Conservation (phyloP, 2,888 invertebrate species). For the Ctena decussata region DNA sequence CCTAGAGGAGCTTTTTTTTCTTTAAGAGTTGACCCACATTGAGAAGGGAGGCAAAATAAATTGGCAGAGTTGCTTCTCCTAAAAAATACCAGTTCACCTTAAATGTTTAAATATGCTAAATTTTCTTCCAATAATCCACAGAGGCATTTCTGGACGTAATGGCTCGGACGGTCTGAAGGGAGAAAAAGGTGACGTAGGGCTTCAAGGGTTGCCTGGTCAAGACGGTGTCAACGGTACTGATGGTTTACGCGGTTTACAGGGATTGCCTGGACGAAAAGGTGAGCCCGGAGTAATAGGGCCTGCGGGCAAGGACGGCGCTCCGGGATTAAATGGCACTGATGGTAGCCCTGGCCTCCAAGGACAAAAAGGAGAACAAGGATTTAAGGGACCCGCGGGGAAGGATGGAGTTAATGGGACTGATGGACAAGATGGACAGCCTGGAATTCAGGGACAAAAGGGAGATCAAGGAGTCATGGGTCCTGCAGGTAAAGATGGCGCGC, state of each 20-base stretch:
- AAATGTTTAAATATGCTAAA: too few relatives aligned
- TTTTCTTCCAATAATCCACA: too few relatives aligned
- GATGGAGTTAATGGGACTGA: not conserved
- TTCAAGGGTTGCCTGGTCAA: constrained; percentile 23
- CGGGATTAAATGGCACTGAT: constrained; percentile 4
- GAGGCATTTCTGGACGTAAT: constrained; percentile 8
- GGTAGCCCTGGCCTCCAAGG: constrained; percentile 36
- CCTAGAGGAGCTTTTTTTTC: too few relatives aligned
- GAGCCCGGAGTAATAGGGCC: constrained; percentile 19
- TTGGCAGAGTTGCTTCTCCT: too few relatives aligned
- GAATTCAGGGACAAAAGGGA: constrained; percentile 41
- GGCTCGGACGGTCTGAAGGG: constrained; percentile 27
- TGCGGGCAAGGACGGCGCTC: not conserved
- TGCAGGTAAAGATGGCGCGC: not conserved
- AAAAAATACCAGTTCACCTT: too few relatives aligned
- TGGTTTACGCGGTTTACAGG: constrained; percentile 20
- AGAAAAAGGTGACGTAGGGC: constrained; percentile 16
- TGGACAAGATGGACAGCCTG: constrained; percentile 46
- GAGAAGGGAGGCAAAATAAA: too few relatives aligned
- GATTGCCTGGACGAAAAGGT: constrained; percentile 23
- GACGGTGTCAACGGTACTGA: not conserved
- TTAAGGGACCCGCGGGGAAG: constrained; percentile 29
- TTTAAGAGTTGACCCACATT: too few relatives aligned
- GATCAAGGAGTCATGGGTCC: constrained; percentile 30
- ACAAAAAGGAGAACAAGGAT: constrained; percentile 29